Conservation (phyloP, 2,888 invertebrate genomes). For the Neria commutata region DNA sequence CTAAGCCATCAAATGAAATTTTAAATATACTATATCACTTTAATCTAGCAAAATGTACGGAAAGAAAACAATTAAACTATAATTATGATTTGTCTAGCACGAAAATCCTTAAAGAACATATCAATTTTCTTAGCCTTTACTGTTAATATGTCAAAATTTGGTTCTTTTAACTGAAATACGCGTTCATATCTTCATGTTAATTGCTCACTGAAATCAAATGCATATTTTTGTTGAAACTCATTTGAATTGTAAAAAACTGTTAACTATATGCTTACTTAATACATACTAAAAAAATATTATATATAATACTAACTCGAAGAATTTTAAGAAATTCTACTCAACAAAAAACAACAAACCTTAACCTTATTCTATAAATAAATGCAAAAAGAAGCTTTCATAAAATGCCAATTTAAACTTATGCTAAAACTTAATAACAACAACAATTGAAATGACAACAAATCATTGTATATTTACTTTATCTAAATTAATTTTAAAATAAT, state of each 20-base stretch:
- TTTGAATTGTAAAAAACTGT: neutral
- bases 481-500: neutral
- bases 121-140: too few relatives aligned
- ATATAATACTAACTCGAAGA: neutral
- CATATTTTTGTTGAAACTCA: neutral
- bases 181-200: too few relatives aligned
- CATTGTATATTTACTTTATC: neutral
- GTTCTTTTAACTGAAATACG: too few relatives aligned
- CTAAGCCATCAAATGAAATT: too few relatives aligned
- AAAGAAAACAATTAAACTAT: too few relatives aligned
- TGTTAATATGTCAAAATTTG: too few relatives aligned
- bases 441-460: neutral
- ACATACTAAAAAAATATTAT: neutral
- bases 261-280: too few relatives aligned
- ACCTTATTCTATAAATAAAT: neutral
- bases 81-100: too few relatives aligned
- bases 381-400: neutral
- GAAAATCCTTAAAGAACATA: too few relatives aligned
- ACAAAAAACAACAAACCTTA: neutral
- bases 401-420: neutral
- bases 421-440: neutral
- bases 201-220: too few relatives aligned
- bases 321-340: neutral
- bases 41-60: too few relatives aligned
- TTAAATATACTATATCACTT: too few relatives aligned